phyloP scores from a whole-genome alignment of 1,140 invertebrate genomes.

The Cyphomyrmex costatus region DNA sequence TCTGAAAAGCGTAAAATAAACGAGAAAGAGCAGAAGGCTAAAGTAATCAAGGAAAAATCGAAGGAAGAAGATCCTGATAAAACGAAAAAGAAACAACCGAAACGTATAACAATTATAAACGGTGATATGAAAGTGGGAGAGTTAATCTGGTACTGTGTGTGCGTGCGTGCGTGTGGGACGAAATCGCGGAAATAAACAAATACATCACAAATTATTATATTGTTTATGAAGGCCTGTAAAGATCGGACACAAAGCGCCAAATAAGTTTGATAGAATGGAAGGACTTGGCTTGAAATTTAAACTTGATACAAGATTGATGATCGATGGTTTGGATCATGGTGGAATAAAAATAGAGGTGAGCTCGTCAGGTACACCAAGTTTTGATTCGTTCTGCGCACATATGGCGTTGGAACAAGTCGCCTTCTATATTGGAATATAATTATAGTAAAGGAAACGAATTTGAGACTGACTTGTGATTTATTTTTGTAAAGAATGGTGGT shows the following conservation, averaged over 20 bases:
- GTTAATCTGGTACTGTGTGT: constrained; percentile 91
- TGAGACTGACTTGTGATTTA: no score
- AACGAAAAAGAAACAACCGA: constrained; percentile 74
- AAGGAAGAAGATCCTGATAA: constrained; percentile 74
- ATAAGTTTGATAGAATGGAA: no score
- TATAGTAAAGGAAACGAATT: no score
- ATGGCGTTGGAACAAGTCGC: no score
- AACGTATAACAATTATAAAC: constrained; percentile 89
- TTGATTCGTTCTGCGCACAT: no score
- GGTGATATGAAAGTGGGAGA: constrained; percentile 94
- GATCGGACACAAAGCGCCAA: constrained; percentile 89
- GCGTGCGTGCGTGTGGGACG: no score
- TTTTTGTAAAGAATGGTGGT: no score
- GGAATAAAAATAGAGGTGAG: no score
- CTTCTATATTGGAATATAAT: no score
- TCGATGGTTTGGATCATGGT: constrained; percentile 98
- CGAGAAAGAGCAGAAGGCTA: constrained; percentile 46
- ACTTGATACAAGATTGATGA: constrained; percentile 94
- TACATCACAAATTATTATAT: constrained; percentile 92
- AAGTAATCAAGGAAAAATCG: constrained; percentile 32
- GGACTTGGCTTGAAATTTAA: constrained; percentile 92
- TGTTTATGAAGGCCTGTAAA: constrained; percentile 92
- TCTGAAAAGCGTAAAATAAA: constrained; percentile 63
- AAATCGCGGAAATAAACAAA: constrained; percentile 92
- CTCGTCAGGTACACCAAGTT: no score